A percentile compares a stretch with the other conserved stretches of the same genome.
Conservation (phyloP, 2,888 invertebrate species). For the Chromoteleia sp. region DNA sequence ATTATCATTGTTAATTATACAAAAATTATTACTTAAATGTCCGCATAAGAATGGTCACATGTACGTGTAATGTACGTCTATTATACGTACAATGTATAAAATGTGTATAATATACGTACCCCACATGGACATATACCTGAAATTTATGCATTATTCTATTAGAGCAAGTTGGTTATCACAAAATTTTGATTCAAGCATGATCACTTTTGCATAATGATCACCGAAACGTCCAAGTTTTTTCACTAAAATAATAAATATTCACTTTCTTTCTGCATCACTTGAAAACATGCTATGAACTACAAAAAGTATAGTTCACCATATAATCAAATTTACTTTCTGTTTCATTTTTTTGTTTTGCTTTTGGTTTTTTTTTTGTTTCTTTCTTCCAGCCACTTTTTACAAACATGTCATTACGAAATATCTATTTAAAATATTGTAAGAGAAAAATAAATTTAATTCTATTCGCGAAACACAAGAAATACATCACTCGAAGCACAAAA, state of each 20-base stretch:
- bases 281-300: not conserved
- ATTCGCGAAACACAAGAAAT: constrained; percentile 1
- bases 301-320: constrained; percentile 12
- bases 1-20: too few relatives aligned
- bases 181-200: not conserved
- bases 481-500: constrained; percentile 32
- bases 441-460: not conserved
- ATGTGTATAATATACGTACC: too few relatives aligned
- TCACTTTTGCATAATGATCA: constrained; percentile 26
- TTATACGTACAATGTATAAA: too few relatives aligned
- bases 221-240: constrained; percentile 20
- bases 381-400: not conserved
- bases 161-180: not conserved
- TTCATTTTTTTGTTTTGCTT: not conserved
- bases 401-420: not conserved
- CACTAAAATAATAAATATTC: constrained; percentile 29
- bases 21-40: too few relatives aligned
- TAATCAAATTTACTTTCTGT: constrained; percentile 15
- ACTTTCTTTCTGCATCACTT: constrained; percentile 44
- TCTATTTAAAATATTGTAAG: not conserved
- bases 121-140: too few relatives aligned
- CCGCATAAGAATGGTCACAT: too few relatives aligned
- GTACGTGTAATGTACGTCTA: too few relatives aligned
- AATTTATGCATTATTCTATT: too few relatives aligned
- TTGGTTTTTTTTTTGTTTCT: not conserved